Evolutionary conservation across 1,140 invertebrate genomes (phyloP).

Genomic region (Chymomyza costata): DNA sequence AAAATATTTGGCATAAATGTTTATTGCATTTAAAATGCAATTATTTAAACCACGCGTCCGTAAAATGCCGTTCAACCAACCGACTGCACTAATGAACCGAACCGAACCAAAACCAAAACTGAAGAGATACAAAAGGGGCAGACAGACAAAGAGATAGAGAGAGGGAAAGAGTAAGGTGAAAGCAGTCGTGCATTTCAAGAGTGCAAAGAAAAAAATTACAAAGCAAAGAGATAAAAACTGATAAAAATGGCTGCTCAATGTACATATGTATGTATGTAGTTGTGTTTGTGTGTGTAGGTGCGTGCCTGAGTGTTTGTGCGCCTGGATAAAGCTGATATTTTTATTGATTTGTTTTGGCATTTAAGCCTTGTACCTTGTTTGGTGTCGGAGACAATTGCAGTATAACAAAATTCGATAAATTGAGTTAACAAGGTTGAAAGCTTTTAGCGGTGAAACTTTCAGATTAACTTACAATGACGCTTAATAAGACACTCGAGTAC

Average conservation of each 20-base stretch:
- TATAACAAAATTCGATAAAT: too few relatives aligned
- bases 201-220: constrained; percentile 12
- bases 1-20: constrained; percentile 40
- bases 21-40: constrained; percentile 70
- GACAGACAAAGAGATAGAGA: background rate
- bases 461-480: too few relatives aligned
- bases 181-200: constrained; percentile 50
- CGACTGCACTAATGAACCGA: constrained; percentile 59
- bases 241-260: constrained; percentile 43
- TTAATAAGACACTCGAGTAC: too few relatives aligned
- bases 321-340: constrained; percentile 35
- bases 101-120: constrained; percentile 4
- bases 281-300: constrained; percentile 4
- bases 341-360: constrained; percentile 46
- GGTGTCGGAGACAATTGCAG: too few relatives aligned
- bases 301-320: constrained; percentile 5
- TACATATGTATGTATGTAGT: constrained; percentile 4
- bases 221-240: constrained; percentile 17
- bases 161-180: constrained; percentile 2
- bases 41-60: constrained; percentile 69
- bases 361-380: too few relatives aligned
- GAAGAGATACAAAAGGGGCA: background rate
- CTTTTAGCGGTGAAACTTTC: too few relatives aligned
- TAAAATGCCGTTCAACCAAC: constrained; percentile 67
- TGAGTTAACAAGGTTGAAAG: too few relatives aligned